phyloP scores from a whole-genome alignment of 2,888 invertebrate species.

The Mamestra brassicae region DNA sequence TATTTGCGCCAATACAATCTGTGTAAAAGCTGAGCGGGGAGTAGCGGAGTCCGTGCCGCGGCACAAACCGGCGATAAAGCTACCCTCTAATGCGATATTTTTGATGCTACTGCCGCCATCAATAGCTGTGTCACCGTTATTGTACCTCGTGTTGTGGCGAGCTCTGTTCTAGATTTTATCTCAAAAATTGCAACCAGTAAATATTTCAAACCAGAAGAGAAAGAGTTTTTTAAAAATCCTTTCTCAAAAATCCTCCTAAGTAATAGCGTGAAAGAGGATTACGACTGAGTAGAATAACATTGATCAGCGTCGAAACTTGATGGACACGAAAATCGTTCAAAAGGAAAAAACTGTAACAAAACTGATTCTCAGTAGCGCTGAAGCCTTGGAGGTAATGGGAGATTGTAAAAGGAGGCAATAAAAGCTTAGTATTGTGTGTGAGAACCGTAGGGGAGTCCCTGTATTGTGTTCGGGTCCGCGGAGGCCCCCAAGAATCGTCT shows the following conservation, averaged over 20 bases:
- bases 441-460: conserved; percentile 87
- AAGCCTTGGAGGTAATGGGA: conserved; percentile 89
- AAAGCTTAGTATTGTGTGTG: conserved; percentile 90
- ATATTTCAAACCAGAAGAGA: conserved; percentile 40
- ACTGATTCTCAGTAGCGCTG: conserved; percentile 88
- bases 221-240: conserved; percentile 51
- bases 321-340: conserved; percentile 84
- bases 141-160: conserved; percentile 56
- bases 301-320: conserved; percentile 79
- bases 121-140: conserved; percentile 71
- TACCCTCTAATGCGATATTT: conserved; percentile 82
- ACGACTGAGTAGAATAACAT: conserved; percentile 72
- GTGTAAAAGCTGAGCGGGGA: conserved; percentile 82
- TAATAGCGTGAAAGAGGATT: conserved; percentile 71
- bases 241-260: conserved; percentile 64
- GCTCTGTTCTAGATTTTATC: conserved; percentile 61
- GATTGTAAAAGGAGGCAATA: conserved; percentile 91
- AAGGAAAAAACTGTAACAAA: conserved; percentile 87
- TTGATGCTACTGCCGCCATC: conserved; percentile 77
- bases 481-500: conserved; percentile 89
- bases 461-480: conserved; percentile 88
- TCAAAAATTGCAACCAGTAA: conserved; percentile 52
- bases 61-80: conserved; percentile 77
- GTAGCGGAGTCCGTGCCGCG: conserved; percentile 67
- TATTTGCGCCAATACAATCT: conserved; percentile 87